A percentile compares a stretch with the other conserved stretches of the same genome.
Conservation (phyloP, 2,888 invertebrate genomes). For the Molorchus minor region DNA sequence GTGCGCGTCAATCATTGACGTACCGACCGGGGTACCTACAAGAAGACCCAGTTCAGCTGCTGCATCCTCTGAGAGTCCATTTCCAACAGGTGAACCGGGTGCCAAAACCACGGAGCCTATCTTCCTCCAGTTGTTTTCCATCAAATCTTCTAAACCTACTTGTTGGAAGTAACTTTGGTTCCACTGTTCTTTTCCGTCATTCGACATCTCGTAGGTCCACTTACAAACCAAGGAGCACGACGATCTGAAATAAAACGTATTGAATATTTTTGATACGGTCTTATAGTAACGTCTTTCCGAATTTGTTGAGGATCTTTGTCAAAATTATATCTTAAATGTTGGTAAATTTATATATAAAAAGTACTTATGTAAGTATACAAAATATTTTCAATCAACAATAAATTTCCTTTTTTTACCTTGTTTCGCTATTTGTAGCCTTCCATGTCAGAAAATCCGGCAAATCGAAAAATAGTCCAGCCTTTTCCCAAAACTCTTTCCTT, state of each 20-base stretch:
- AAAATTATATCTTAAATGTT: too few relatives aligned
- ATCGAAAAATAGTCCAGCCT: slow-evolving; percentile 84
- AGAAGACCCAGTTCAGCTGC: slow-evolving; percentile 76
- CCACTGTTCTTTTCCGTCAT: slow-evolving; percentile 72
- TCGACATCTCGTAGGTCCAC: slow-evolving; percentile 85
- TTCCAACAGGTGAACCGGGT: slow-evolving; percentile 77
- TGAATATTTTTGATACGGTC: slow-evolving; percentile 14
- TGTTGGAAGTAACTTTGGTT: slow-evolving; percentile 73
- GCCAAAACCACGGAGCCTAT: slow-evolving; percentile 74
- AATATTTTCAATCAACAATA: too few relatives aligned
- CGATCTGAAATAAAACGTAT: slow-evolving; percentile 77
- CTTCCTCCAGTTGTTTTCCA: slow-evolving; percentile 71
- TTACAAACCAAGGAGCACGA: slow-evolving; percentile 93
- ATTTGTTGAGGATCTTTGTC: too few relatives aligned
- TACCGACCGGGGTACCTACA: slow-evolving; percentile 81
- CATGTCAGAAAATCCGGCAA: slow-evolving; percentile 93
- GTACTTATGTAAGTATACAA: too few relatives aligned
- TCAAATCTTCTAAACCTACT: slow-evolving; percentile 81
- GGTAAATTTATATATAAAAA: too few relatives aligned
- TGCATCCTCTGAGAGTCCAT: slow-evolving; percentile 69
- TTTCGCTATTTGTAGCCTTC: slow-evolving; percentile 82
- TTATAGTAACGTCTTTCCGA: neutral
- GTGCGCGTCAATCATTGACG: slow-evolving; percentile 95
- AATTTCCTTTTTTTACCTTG: slow-evolving; percentile 64
- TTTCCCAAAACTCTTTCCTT: slow-evolving; percentile 70